Base-by-base conservation (phyloP, 2,888 invertebrate species). In the Lordiphosa fenestrarum region DNA sequence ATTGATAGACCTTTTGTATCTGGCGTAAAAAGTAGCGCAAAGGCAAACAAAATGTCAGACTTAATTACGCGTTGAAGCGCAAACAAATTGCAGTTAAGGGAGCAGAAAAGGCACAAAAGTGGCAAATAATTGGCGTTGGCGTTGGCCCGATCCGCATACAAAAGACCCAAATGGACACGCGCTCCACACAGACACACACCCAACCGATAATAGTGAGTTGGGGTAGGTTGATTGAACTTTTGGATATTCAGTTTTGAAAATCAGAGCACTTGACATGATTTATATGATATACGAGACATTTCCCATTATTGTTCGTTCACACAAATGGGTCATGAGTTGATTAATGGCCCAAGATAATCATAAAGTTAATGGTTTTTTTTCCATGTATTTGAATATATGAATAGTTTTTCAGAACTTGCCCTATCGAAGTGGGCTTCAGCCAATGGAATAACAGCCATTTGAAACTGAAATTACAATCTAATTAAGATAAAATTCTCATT, bases 1-100 rank as follows among this genome's bases (percentile, higher is more conserved):
- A 58, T 25, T 60, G 56, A 52, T 13, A 41, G 15, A 21, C 44
- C 19, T 13, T 15, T 10, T 53, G 33, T 33, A 13, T 69, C 12
- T 15, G 53, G 84, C 68, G 73, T 57, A 60, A 80, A 80, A 73
- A 80, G 64, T 83, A 76, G 73, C 84, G 47, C 76, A 73, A 50
- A 44, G 9, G 3, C 30, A 30, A 30, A 30, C 30, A 50, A 71
- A 82, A 82, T 74, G 72, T 70, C 82, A 71, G 77, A 84, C 53
- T 68, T 67, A 84, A 80, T 84, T 81, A 82, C 64, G 82, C 84
- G 84, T 66, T 67, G 84, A 84, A 69, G 82, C 82, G 72, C 64
- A 81, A 77, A 78, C 81, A 63, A 76, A 76, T 83, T 75, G 63
- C 41, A 19, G 30, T 13, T n/a, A 13, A 33, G n/a, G n/a, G 53